phyloP scores from a whole-genome alignment of 2,888 invertebrate species.

The Bedellia somnulentella region DNA sequence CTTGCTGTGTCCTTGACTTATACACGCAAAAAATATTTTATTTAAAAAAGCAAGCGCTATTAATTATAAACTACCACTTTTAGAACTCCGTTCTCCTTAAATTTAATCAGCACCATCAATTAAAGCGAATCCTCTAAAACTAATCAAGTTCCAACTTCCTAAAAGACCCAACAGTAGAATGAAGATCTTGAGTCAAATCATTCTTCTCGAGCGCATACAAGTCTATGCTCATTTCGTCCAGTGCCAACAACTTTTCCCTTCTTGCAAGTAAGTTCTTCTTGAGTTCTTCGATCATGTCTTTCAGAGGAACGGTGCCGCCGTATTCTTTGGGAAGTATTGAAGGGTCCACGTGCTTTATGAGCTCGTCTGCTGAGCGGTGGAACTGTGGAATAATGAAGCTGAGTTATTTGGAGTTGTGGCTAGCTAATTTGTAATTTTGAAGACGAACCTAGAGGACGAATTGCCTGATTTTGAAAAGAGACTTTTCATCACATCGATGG shows the following conservation, averaged over 20 bases:
- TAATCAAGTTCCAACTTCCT: constrained; percentile 83
- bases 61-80: too few species aligned
- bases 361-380: constrained; percentile 73
- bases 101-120: too few species aligned
- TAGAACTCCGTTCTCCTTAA: too few species aligned
- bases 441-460: too few species aligned
- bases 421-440: constrained; percentile 2
- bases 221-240: constrained; percentile 78
- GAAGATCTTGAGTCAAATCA: constrained; percentile 69
- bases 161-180: constrained; percentile 80
- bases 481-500: too few species aligned
- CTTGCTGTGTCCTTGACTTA: too few species aligned
- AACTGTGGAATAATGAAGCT: constrained; percentile 50
- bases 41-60: too few species aligned
- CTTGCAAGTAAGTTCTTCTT: constrained; percentile 66
- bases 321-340: constrained; percentile 84
- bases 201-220: constrained; percentile 62
- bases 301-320: constrained; percentile 79
- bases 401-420: constrained; percentile 6
- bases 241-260: constrained; percentile 66
- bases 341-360: constrained; percentile 70
- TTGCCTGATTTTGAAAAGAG: too few species aligned
- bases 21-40: too few species aligned
- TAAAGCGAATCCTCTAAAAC: too few species aligned
- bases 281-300: constrained; percentile 78